Conservation (phyloP, 2,888 invertebrate genomes). For the Phania funesta region DNA sequence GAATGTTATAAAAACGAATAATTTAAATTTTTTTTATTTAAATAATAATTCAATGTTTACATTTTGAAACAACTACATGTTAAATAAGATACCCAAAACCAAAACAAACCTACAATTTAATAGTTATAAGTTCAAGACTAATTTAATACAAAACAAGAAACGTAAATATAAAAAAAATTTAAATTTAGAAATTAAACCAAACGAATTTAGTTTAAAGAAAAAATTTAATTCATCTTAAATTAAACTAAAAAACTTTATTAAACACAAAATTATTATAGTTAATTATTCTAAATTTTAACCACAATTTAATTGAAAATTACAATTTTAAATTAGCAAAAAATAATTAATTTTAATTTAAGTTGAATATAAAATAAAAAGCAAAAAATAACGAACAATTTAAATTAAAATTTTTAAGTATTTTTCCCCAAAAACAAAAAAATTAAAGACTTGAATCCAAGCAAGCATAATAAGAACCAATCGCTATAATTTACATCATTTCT, state of each 20-base stretch:
- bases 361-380: slow-evolving; percentile 11
- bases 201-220: slow-evolving; percentile 60
- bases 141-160: slow-evolving; percentile 31
- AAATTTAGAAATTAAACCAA: slow-evolving; percentile 12
- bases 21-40: background rate
- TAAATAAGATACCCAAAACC: background rate
- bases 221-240: background rate
- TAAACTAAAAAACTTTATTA: background rate
- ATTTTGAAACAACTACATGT: slow-evolving; percentile 19
- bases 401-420: slow-evolving; percentile 58
- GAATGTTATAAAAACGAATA: slow-evolving; percentile 28
- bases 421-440: slow-evolving; percentile 17
- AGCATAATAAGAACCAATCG: background rate
- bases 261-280: slow-evolving; percentile 44
- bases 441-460: background rate
- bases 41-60: slow-evolving; percentile 14
- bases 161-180: background rate
- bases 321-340: slow-evolving; percentile 22
- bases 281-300: slow-evolving; percentile 65
- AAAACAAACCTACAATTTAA: slow-evolving; percentile 6
- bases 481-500: too few relatives aligned
- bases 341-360: slow-evolving; percentile 18
- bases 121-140: slow-evolving; percentile 55
- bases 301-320: slow-evolving; percentile 60
- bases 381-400: slow-evolving; percentile 48